Conservation (phyloP, 23 tunicate genomes). For the Trididemnum miniatum region DNA sequence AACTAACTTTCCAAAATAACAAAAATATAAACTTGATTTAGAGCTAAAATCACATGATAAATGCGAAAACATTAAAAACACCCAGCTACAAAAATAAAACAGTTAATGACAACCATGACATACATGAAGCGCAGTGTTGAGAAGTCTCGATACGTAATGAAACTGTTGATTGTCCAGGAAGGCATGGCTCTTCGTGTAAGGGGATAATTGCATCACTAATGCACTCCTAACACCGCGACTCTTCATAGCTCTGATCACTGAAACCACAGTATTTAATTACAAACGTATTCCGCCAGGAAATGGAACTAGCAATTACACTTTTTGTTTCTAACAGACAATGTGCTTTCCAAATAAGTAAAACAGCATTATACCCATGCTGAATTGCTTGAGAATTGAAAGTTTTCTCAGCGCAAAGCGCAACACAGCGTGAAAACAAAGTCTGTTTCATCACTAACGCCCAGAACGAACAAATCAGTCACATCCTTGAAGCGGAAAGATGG, state of each 20-base stretch:
- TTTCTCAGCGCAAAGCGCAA: too few relatives aligned
- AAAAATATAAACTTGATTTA: background rate
- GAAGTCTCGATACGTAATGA: constrained; percentile 80
- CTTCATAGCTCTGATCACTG: constrained; percentile 86
- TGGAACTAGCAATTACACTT: too few relatives aligned
- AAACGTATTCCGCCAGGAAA: too few relatives aligned
- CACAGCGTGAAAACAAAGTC: too few relatives aligned
- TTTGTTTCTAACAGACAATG: too few relatives aligned
- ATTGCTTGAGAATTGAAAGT: too few relatives aligned
- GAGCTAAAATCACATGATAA: background rate
- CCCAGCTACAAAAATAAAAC: background rate
- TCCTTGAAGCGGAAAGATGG: too few relatives aligned
- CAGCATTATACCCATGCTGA: too few relatives aligned
- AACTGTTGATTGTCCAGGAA: constrained; percentile 90
- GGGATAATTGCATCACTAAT: constrained; percentile 37
- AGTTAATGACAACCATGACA: background rate
- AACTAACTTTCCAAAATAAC: background rate
- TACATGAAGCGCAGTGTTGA: constrained; percentile 77
- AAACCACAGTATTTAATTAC: too few relatives aligned
- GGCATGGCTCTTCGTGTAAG: constrained; percentile 67
- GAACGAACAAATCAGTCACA: too few relatives aligned
- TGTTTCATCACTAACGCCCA: too few relatives aligned
- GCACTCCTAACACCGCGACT: constrained; percentile 60
- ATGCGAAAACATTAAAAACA: background rate
- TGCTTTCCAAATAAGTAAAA: too few relatives aligned